Conservation (phyloP, 1,140 invertebrate species). For the Trypoxylus dichotomus region DNA sequence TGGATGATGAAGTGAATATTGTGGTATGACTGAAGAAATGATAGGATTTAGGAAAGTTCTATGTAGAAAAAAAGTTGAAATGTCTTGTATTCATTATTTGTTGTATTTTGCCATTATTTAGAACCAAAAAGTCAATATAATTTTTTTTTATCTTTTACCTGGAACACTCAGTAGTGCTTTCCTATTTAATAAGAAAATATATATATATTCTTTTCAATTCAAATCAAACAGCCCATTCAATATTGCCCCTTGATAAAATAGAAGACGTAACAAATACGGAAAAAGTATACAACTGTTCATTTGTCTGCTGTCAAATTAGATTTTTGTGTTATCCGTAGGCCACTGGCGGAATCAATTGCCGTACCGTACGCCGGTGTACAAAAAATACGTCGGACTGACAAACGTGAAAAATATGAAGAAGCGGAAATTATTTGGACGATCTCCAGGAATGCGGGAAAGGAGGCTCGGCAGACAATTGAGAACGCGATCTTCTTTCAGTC, state of each 20-base stretch:
- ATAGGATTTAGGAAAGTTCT: too few species aligned
- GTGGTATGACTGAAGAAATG: too few species aligned
- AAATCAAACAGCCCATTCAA: not conserved
- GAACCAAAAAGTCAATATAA: too few species aligned
- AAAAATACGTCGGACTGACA: not conserved
- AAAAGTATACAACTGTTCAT: not conserved
- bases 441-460: not conserved
- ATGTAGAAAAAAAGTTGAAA: too few species aligned
- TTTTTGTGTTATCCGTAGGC: not conserved
- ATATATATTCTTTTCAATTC: not conserved
- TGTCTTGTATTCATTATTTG: too few species aligned
- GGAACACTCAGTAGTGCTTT: too few species aligned
- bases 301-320: constrained; percentile 19
- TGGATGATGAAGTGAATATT: too few species aligned
- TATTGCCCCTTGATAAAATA: not conserved
- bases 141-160: too few species aligned
- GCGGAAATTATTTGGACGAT: constrained; percentile 2
- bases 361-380: not conserved
- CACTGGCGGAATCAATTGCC: not conserved
- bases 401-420: constrained; percentile 13
- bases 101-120: too few species aligned
- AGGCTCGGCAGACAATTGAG: not conserved
- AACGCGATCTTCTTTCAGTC: not conserved
- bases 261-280: not conserved
- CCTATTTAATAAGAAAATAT: not conserved